Percentiles rank a stretch among this genome's conserved stretches.
These are phyloP conservation scores for Trichoplusia ni DNA, from an alignment of 1,140 invertebrate genomes.

Conservation along the genomic window DNA sequence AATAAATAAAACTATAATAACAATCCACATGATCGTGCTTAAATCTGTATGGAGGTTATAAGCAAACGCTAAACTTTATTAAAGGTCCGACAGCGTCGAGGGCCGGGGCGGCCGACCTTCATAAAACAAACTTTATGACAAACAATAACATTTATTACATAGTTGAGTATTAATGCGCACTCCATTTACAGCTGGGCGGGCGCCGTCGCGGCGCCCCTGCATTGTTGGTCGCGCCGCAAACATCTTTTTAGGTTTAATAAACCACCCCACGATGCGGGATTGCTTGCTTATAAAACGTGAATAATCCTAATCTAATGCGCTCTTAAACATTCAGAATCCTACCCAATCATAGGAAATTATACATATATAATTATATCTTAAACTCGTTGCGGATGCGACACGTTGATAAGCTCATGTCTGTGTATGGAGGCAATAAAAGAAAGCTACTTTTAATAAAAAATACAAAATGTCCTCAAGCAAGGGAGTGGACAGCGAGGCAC, in stretches of 20 bases:
- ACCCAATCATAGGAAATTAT: too few species aligned
- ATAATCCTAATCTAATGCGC: conserved; percentile 49
- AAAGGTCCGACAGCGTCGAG: conserved; percentile 55
- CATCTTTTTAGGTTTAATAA: conserved; percentile 55
- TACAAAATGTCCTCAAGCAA: conserved; percentile 47
- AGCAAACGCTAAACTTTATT: conserved; percentile 56
- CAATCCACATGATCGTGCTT: conserved; percentile 43
- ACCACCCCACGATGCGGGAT: conserved; percentile 40
- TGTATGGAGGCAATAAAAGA: conserved; percentile 49
- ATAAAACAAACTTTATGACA: conserved; percentile 77
- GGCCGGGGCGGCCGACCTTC: conserved; percentile 56
- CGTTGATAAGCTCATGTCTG: conserved; percentile 32
- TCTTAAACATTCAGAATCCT: too few species aligned
- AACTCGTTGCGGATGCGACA: conserved; percentile 46
- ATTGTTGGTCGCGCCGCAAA: conserved; percentile 51
- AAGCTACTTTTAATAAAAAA: conserved; percentile 55
- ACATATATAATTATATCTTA: too few species aligned
- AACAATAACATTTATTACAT: conserved; percentile 80
- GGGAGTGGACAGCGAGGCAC: conserved; percentile 51
- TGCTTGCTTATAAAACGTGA: conserved; percentile 36
- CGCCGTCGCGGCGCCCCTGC: conserved; percentile 59
- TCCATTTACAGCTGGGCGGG: conserved; percentile 67
- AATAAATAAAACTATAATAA: conserved; percentile 33
- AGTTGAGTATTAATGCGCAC: conserved; percentile 73
- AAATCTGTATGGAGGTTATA: conserved; percentile 49